Evolutionary conservation across 2,113 vertebrate species (phyloP).

Genomic region (Carassius carassius): DNA sequence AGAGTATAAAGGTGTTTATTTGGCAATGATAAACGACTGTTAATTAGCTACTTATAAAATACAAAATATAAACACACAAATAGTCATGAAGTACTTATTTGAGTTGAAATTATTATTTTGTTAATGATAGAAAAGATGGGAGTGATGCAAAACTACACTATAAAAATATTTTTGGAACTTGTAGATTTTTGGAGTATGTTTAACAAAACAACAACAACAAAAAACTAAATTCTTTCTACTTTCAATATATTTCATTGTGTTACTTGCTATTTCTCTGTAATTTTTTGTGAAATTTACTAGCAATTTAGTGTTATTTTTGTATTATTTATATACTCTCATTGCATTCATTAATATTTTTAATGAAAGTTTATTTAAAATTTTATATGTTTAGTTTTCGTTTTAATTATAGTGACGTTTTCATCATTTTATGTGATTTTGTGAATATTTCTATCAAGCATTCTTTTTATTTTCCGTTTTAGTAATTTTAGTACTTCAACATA

Average conservation of each 20-base stretch:
- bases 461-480: background rate
- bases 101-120: background rate
- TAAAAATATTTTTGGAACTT: background rate
- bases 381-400: no score
- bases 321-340: no score
- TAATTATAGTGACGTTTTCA: background rate
- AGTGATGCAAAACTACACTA: background rate
- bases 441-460: background rate
- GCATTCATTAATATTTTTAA: no score
- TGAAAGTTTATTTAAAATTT: no score
- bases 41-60: background rate
- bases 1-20: background rate
- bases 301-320: no score
- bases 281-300: no score
- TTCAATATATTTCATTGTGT: background rate
- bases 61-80: background rate
- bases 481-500: background rate
- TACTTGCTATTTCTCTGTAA: background rate
- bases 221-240: no score
- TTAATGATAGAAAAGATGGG: background rate
- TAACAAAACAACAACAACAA: no score
- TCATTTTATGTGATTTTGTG: background rate
- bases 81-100: background rate
- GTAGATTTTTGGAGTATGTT: no score
- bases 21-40: background rate